Conservation (phyloP, 2,113 vertebrate genomes). For the Reinhardtius hippoglossoides region DNA sequence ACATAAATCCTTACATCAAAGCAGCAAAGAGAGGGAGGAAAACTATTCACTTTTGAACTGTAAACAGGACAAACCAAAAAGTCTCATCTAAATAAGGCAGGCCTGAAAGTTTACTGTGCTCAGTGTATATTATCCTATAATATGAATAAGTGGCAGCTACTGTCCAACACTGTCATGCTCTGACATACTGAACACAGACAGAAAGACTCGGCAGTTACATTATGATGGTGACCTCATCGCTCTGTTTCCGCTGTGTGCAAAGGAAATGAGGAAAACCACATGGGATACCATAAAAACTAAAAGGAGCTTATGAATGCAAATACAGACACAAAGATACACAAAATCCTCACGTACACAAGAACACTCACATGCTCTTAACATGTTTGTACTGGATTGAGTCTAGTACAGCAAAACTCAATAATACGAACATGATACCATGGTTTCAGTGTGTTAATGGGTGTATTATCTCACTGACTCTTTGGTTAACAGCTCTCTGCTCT, state of each 20-base stretch:
- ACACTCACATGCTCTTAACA: background rate
- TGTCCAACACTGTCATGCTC: background rate
- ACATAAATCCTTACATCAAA: conserved; percentile 5
- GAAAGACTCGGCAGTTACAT: too few relatives aligned
- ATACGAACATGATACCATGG: conserved; percentile 17
- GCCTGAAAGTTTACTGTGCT: background rate
- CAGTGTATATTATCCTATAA: background rate
- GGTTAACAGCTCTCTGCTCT: conserved; percentile 13
- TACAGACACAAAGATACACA: background rate
- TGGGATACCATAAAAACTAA: background rate
- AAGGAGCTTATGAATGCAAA: background rate
- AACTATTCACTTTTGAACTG: background rate
- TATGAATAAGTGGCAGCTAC: conserved; percentile 4
- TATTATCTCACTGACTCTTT: conserved; percentile 3
- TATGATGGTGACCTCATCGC: too few relatives aligned
- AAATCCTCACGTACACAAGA: background rate
- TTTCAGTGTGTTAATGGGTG: conserved; percentile 28
- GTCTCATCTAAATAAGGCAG: background rate
- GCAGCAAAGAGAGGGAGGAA: background rate
- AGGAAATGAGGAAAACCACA: conserved; percentile 53
- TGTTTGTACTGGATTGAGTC: conserved; percentile 9
- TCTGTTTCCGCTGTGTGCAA: conserved; percentile 47
- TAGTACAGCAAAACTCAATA: conserved; percentile 18
- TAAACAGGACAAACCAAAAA: background rate
- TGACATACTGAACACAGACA: too few relatives aligned